Percentiles rank a stretch among this genome's conserved stretches.
Evolutionary conservation across 2,888 invertebrate genomes (phyloP).

Genomic region (Cordilura impudica): DNA sequence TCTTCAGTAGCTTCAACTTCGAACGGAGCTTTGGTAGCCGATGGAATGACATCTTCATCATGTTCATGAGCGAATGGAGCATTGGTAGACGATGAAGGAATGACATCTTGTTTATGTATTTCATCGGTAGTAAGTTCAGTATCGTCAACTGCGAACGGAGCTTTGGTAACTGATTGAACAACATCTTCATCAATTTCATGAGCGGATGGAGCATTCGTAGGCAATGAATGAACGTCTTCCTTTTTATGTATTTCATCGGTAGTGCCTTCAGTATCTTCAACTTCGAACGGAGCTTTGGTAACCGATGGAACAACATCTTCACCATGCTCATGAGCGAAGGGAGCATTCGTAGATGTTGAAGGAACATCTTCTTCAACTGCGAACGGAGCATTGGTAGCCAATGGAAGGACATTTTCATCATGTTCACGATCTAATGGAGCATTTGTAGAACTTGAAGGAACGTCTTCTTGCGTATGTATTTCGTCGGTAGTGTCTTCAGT

Average conservation of each 20-base stretch:
- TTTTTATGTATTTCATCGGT: not conserved
- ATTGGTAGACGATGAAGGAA: too few species aligned
- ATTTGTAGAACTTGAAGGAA: not conserved
- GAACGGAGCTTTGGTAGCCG: constrained; percentile 12
- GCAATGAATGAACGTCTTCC: not conserved
- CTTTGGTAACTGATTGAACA: not conserved
- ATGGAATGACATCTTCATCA: not conserved
- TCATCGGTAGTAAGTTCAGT: not conserved
- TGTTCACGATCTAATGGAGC: not conserved
- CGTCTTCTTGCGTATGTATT: constrained; percentile 2
- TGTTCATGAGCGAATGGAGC: not conserved
- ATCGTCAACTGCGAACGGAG: constrained; percentile 9
- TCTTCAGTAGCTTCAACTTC: constrained; percentile 1
- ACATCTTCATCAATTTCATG: not conserved
- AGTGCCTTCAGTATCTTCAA: not conserved
- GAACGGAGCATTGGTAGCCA: constrained; percentile 9
- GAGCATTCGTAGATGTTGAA: too few species aligned
- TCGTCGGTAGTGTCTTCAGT: not conserved
- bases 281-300: constrained; percentile 14
- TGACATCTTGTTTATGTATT: not conserved
- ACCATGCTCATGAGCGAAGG: not conserved
- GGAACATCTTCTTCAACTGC: not conserved
- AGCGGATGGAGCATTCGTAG: not conserved
- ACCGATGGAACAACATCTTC: not conserved
- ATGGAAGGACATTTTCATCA: not conserved